These are phyloP conservation scores for Spilarctia lutea DNA, from an alignment of 2,888 invertebrate species.

Conservation along the genomic window DNA sequence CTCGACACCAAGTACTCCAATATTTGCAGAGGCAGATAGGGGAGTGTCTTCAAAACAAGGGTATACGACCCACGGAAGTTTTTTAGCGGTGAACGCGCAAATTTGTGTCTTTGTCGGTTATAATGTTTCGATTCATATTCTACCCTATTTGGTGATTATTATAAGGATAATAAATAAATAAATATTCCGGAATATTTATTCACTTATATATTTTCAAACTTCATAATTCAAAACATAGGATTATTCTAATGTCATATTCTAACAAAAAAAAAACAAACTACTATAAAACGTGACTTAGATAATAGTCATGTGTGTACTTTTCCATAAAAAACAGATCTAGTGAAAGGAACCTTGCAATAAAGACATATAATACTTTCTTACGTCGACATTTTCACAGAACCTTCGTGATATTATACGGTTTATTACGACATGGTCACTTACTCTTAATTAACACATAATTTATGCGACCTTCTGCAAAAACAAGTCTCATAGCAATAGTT, in stretches of 20 bases:
- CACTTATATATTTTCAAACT: background rate
- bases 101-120: no score
- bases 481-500: background rate
- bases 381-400: background rate
- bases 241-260: background rate
- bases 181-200: no score
- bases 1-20: no score
- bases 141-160: no score
- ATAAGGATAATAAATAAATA: no score
- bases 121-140: no score
- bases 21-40: no score
- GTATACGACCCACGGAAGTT: no score
- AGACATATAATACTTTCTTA: constrained; percentile 10
- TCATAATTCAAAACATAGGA: background rate
- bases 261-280: constrained; percentile 11
- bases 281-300: constrained; percentile 16
- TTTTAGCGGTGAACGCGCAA: no score
- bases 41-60: no score
- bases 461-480: background rate
- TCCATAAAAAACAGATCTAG: constrained; percentile 18
- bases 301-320: constrained; percentile 17
- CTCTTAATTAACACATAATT: background rate
- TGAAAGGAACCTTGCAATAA: constrained; percentile 17
- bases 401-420: background rate
- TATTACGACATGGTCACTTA: background rate